Conservation (phyloP, 2,888 invertebrate species). For the Pristionchus maxplancki region DNA sequence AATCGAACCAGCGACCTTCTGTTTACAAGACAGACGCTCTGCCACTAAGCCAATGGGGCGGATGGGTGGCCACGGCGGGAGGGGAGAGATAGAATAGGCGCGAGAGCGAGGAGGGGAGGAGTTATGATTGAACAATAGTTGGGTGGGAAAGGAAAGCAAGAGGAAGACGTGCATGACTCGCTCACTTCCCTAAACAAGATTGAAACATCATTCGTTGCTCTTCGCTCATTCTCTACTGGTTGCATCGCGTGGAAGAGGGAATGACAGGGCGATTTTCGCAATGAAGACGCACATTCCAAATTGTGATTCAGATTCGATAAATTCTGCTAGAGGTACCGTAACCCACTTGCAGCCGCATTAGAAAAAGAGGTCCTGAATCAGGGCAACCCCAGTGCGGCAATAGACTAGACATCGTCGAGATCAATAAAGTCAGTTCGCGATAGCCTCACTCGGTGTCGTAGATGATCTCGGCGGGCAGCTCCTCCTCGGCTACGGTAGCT, state of each 20-base stretch:
- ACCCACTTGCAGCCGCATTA: too few relatives aligned
- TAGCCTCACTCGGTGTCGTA: conserved; percentile 7
- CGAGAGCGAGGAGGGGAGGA: not conserved
- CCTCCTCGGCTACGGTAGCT: conserved; percentile 1
- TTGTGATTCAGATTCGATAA: too few relatives aligned
- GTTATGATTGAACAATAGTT: not conserved
- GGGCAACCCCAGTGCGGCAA: not conserved
- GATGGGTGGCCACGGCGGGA: not conserved
- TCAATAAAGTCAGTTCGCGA: not conserved
- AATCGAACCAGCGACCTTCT: conserved; percentile 45
- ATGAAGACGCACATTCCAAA: too few relatives aligned
- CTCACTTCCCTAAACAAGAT: not conserved
- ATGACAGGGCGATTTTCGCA: too few relatives aligned
- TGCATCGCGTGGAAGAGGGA: too few relatives aligned
- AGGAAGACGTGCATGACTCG: not conserved
- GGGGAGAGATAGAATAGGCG: not conserved
- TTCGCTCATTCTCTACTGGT: too few relatives aligned
- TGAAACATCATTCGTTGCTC: not conserved
- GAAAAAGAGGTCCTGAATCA: too few relatives aligned
- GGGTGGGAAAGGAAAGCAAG: not conserved
- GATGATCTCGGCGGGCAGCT: conserved; percentile 38
- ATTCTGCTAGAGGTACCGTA: too few relatives aligned
- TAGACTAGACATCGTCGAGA: not conserved
- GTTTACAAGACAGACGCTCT: conserved; percentile 47
- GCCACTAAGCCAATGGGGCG: conserved; percentile 45